A percentile compares a stretch with the other conserved stretches of the same genome.
These are phyloP conservation scores for Hippocampus guttulatus DNA, from an alignment of 2,113 vertebrate species.

Conservation along the genomic window DNA sequence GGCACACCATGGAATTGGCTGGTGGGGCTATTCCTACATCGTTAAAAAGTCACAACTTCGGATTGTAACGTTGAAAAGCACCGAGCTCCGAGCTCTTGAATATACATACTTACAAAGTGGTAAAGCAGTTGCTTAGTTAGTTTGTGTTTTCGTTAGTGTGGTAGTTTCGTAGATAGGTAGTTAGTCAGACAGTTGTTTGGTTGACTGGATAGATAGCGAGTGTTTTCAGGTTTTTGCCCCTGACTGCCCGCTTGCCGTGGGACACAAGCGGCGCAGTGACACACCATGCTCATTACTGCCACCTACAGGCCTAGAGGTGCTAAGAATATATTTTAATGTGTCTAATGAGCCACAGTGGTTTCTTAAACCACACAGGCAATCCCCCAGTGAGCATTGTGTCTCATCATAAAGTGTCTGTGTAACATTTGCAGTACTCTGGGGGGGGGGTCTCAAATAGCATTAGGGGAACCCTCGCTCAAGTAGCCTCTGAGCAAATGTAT, in stretches of 20 bases:
- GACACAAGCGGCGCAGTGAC: neutral
- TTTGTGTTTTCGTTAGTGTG: too few species aligned
- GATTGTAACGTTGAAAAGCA: too few species aligned
- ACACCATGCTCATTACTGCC: neutral
- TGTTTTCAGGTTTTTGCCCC: neutral
- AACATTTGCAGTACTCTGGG: neutral
- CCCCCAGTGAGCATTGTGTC: neutral
- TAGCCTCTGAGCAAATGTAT: constrained; percentile 2
- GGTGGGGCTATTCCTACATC: too few species aligned
- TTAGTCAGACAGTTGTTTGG: too few species aligned
- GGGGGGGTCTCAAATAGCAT: neutral
- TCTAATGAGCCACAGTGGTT: neutral
- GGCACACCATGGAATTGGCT: too few species aligned
- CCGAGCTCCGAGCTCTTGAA: too few species aligned
- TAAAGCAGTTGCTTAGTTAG: too few species aligned
- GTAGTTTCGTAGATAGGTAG: too few species aligned
- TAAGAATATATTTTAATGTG: neutral
- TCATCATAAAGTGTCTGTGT: constrained; percentile 3
- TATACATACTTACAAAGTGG: too few species aligned
- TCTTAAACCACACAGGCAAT: neutral
- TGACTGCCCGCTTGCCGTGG: neutral
- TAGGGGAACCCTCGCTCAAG: neutral
- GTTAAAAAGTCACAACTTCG: too few species aligned
- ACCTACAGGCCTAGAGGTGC: neutral
- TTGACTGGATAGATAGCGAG: too few species aligned